Evolutionary conservation across 2,888 invertebrate genomes (phyloP).

Genomic region (Fragum whitleyi): DNA sequence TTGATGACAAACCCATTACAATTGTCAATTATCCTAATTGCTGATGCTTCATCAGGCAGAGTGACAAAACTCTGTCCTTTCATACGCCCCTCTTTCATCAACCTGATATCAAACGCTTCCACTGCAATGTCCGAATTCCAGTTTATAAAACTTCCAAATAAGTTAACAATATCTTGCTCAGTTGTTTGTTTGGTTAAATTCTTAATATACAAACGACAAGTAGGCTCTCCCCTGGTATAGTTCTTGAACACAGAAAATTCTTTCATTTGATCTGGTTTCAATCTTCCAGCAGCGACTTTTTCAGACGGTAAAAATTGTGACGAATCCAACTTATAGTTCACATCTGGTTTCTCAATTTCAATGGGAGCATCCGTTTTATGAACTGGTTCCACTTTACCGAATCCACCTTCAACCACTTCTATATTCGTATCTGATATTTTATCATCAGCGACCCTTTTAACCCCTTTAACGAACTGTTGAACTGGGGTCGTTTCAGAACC

Average conservation of each 20-base stretch:
- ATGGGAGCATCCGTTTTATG: conserved; percentile 48
- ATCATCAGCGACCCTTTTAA: background rate
- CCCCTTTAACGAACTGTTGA: background rate
- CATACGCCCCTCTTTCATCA: conserved; percentile 98
- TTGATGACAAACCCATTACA: conserved; percentile 95
- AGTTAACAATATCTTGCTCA: conserved; percentile 89
- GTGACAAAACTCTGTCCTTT: conserved; percentile 98
- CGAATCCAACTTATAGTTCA: conserved; percentile 71
- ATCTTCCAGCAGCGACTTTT: conserved; percentile 86
- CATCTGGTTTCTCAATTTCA: conserved; percentile 73
- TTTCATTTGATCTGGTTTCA: conserved; percentile 86
- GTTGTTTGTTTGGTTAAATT: conserved; percentile 93
- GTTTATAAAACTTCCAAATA: conserved; percentile 90
- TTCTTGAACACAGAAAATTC: conserved; percentile 92
- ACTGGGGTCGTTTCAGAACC: conserved; percentile 20
- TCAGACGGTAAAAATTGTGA: conserved; percentile 81
- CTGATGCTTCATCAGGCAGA: conserved; percentile 89
- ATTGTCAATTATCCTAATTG: conserved; percentile 91
- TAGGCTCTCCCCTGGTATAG: conserved; percentile 93
- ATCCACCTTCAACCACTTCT: conserved; percentile 69
- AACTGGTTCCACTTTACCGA: conserved; percentile 81
- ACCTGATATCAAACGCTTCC: conserved; percentile 88
- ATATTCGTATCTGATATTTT: conserved; percentile 3
- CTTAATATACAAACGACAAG: conserved; percentile 95
- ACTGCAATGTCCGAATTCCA: conserved; percentile 85